Conservation (phyloP, 2,113 vertebrate species). For the Archocentrus centrarchus region DNA sequence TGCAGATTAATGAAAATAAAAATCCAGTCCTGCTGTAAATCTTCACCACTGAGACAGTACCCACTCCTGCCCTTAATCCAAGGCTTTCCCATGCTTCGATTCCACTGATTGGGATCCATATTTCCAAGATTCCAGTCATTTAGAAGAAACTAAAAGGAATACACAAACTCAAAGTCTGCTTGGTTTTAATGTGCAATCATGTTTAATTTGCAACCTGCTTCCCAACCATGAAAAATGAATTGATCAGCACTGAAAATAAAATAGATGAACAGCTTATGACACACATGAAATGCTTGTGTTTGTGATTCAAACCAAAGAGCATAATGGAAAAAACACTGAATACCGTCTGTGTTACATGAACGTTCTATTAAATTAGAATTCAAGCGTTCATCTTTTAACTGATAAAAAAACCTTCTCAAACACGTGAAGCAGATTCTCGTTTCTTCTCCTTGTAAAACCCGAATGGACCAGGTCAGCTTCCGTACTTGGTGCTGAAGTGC, state of each 20-base stretch:
- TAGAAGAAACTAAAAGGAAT: not conserved
- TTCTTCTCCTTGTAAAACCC: no score
- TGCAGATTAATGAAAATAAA: no score
- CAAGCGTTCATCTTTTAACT: not conserved
- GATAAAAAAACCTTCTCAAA: not conserved
- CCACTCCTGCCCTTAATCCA: not conserved
- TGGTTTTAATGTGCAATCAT: not conserved
- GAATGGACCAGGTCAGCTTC: not conserved
- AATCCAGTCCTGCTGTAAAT: no score
- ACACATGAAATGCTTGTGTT: not conserved
- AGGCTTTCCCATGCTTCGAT: not conserved
- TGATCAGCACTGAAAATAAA: no score
- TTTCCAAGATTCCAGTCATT: not conserved
- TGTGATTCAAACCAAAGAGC: not conserved
- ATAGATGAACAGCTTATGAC: not conserved
- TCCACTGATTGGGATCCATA: not conserved
- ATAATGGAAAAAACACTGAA: not conserved
- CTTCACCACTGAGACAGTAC: no score
- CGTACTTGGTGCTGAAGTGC: constrained; percentile 36
- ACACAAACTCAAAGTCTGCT: no score
- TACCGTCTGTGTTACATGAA: not conserved
- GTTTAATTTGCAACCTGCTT: not conserved
- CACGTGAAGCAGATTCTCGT: no score
- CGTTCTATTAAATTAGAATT: not conserved
- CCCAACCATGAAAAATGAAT: not conserved